Base-by-base conservation (phyloP, 2,888 invertebrate species). In the Capitulum mitella region DNA sequence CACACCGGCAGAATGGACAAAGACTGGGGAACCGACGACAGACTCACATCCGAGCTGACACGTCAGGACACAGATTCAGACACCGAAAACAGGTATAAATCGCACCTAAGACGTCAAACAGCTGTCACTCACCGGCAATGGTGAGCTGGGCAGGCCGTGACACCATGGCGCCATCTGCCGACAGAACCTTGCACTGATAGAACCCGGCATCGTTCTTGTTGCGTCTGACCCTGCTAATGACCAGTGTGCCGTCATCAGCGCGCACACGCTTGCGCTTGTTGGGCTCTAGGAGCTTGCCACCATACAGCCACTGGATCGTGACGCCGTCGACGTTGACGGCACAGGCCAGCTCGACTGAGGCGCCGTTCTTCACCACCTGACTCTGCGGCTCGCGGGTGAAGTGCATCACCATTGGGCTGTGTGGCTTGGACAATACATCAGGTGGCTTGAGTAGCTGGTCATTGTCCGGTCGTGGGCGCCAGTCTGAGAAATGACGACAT, bases 321-420 rank as follows among this genome's bases (percentile, higher is more conserved):
- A 70, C 70, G 70, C 37, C 70, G 22, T 5, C 32, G 19, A 8
- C 22, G 70, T 32, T 79, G 81, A 70, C 82, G 51, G 84, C 84
- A 82, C 88, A 88, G 80, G 83, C 84, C 79, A 88, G 84, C 74
- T 84, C 83, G 75, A 86, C 85, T 79, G 85, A 83, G 81, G 86
- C 85, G 80, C 86, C 86, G 80, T 85, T 85, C 79, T 83, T 83
- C 79, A 85, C 86, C 58, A 85, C 83, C 79, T 86, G 86, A 84
- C 86, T 86, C 80, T 85, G 83, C 14, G 87, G 88, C 82, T 87
- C 86, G 79, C 79, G 80, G 77, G 81, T 80, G 81, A 85, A 85
- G 78, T 83, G 82, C 80, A 85, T 77, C 34, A 54, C 29, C 3
- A 16, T 46, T 43, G 26, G 61, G 58, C 32, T 46, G 58, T 22